Conservation (phyloP, 2,888 invertebrate species). For the Adelphocoris suturalis region DNA sequence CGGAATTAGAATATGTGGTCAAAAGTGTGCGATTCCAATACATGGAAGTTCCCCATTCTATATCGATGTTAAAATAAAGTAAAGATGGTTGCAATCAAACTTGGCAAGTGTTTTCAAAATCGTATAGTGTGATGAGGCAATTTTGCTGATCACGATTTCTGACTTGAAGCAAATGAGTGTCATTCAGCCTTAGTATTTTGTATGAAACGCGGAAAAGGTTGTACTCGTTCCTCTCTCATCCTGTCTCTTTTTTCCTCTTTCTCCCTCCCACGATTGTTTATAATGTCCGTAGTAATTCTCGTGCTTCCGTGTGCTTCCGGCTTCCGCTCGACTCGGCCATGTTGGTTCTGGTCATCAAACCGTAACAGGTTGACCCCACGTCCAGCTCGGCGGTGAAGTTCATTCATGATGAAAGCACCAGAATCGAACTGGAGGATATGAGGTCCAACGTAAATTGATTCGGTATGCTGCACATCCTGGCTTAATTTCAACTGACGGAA, state of each 20-base stretch:
- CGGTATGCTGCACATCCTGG: not conserved
- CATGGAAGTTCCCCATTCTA: no score
- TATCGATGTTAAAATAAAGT: no score
- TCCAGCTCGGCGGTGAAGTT: slow-evolving; percentile 27
- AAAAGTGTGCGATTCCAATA: no score
- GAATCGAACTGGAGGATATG: slow-evolving; percentile 7
- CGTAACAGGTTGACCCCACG: slow-evolving; percentile 48
- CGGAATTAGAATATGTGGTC: no score
- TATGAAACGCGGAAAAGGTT: not conserved
- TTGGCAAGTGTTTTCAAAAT: no score
- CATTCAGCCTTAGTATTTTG: not conserved
- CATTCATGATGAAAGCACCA: slow-evolving; percentile 13
- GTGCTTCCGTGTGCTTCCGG: slow-evolving; percentile 58
- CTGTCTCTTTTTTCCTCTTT: not conserved
- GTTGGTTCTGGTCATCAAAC: slow-evolving; percentile 60
- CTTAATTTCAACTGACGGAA: not conserved
- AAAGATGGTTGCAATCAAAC: no score
- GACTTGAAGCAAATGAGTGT: not conserved
- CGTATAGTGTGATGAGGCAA: no score
- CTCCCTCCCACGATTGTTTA: not conserved
- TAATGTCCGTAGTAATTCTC: slow-evolving; percentile 56
- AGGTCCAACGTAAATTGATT: slow-evolving; percentile 25
- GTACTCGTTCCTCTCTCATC: not conserved
- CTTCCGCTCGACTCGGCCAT: slow-evolving; percentile 56
- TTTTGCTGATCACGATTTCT: no score